A percentile compares a stretch with the other conserved stretches of the same genome.
Evolutionary conservation across 2,113 vertebrate genomes (phyloP).

Genomic region (Paracanthobrama guichenoti): DNA sequence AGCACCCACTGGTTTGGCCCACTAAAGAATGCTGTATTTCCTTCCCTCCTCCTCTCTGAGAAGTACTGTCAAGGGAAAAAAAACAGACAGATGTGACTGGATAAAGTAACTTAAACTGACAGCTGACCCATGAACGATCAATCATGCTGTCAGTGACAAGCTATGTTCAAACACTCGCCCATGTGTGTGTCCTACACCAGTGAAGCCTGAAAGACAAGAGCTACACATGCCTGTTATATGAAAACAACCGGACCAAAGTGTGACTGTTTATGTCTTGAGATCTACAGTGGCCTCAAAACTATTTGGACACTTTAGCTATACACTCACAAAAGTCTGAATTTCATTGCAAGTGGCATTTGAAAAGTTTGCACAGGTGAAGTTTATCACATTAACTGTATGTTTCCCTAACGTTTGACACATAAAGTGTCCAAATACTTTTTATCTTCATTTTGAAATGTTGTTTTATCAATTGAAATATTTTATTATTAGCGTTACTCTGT

Average conservation of each 20-base stretch:
- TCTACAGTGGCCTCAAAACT: not conserved
- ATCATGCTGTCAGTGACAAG: slow-evolving; percentile 14
- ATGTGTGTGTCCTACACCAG: slow-evolving; percentile 4
- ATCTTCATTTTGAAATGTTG: not conserved
- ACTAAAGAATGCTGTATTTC: not conserved
- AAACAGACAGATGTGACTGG: slow-evolving; percentile 13
- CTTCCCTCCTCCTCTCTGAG: not conserved
- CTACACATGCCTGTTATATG: not conserved
- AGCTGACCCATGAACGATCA: not conserved
- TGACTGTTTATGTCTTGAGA: not conserved
- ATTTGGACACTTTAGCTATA: not conserved
- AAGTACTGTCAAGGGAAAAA: not conserved
- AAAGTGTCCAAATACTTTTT: not conserved
- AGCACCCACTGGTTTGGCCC: not conserved
- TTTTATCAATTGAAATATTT: too few species aligned
- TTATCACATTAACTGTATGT: not conserved
- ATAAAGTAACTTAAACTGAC: slow-evolving; percentile 13
- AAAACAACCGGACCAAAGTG: not conserved
- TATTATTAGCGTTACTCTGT: too few species aligned
- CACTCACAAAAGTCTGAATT: not conserved
- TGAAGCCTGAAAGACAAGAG: not conserved
- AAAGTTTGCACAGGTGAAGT: not conserved
- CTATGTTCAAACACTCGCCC: not conserved
- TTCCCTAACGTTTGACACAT: not conserved
- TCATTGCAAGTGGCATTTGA: not conserved